Conservation (phyloP, 2,888 invertebrate species). For the Siphlonurus alternatus region DNA sequence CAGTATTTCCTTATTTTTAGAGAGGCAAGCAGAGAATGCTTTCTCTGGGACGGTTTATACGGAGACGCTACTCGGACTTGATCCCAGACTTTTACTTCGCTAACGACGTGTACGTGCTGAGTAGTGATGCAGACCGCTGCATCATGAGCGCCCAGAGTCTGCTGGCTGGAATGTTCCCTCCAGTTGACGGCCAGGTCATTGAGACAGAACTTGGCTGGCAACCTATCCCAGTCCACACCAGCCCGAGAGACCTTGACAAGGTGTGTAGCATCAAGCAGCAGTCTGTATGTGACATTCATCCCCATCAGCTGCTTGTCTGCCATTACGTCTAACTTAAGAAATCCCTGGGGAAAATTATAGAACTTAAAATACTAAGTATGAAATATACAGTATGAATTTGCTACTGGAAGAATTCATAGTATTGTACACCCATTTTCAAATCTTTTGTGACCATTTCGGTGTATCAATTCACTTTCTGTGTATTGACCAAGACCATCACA, state of each 20-base stretch:
- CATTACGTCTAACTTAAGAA: no score
- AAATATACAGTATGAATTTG: no score
- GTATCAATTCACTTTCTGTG: no score
- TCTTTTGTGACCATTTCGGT: no score
- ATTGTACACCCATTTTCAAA: no score
- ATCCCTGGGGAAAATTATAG: no score
- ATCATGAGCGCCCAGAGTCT: conserved; percentile 71
- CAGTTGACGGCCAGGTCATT: conserved; percentile 38
- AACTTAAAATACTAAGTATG: no score
- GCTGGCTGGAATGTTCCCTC: conserved; percentile 61
- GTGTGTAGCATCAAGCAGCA: conserved; percentile 35
- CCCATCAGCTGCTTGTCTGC: no score
- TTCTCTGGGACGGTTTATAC: conserved; percentile 52
- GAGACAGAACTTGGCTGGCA: conserved; percentile 51
- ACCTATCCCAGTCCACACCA: conserved; percentile 70
- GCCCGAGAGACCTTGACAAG: conserved; percentile 50
- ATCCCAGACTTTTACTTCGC: conserved; percentile 30
- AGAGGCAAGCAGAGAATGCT: conserved; percentile 58
- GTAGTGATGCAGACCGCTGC: conserved; percentile 70
- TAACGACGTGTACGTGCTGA: conserved; percentile 34
- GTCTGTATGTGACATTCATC: no score
- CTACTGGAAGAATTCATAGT: no score
- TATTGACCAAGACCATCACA: no score
- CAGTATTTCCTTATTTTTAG: conserved; percentile 30
- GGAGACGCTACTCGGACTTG: conserved; percentile 48